Base-by-base conservation (phyloP, 1,140 invertebrate genomes). In the Drosophila quadrilineata region DNA sequence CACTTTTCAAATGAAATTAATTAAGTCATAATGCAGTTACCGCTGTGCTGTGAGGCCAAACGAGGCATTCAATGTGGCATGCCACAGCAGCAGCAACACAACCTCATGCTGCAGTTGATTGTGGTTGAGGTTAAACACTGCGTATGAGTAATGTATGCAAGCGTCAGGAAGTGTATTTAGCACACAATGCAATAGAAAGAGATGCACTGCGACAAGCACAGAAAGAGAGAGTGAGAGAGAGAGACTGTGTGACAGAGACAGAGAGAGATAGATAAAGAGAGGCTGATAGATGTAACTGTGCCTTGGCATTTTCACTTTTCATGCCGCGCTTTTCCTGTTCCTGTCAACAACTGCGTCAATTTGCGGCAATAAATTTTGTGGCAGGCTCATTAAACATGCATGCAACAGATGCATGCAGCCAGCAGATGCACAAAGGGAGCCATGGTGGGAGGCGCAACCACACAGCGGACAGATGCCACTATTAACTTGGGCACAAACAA, bases 311-410 rank as follows among this genome's bases (percentile, higher is more conserved):
- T 80, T 80, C 76, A 80, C 68, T 80, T 84, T 82, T 49, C 54
- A 53, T 40, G 53, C 19, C 21, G 40, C 45, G 40, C 45, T 71
- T 67, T 82, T 82, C 77, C 77, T 76, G 67, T 76, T 72, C 69
- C 45, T 65, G 58, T 49, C 68, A 63, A 36, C 40, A 54, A 28
- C 24, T 31, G 53, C 58, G 48, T 53, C 58, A 64, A 62, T 82
- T 60, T 65, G 53, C 41, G 49, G 71, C 75, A 50, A 72, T 80
- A 74, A 67, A 76, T 66, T 73, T 84, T 53, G 59, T 62, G 72
- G 71, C 77, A 84, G 35, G 62, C 72, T 72, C 76, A 82, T 82
- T 82, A 73, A 82, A 76, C 69, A 82, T 82, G 75, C 75, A 74
- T 10, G 41, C 41, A 63, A 43, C 53, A 84, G 67, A 67, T 56